Base-by-base conservation (phyloP, 1,140 invertebrate genomes). In the Hycleus cichorii region DNA sequence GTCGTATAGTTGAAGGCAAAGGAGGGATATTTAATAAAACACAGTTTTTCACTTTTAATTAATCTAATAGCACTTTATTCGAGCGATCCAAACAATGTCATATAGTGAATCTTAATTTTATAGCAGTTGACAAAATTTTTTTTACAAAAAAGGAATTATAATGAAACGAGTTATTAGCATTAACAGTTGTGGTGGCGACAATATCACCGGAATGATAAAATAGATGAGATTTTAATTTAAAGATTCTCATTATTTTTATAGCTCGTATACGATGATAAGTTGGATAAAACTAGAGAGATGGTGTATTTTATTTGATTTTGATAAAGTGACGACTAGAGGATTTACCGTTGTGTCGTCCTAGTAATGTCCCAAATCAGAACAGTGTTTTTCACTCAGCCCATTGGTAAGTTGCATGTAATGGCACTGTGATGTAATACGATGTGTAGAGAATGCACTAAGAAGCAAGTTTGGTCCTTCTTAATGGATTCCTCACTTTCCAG, bases 51-150 rank as follows among this genome's bases (percentile, higher is more conserved):
- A 67, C 67, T 69, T 67, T 67, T 69, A 69, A 69, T 69, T 69
- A 69, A 69, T 69, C 65, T 61, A 62, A 67, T 64, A 59, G 61
- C 60, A 64, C 58, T 68, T 68, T 66, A 65, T 64, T 60, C 64
- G 59, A 66, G 62, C 62, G 60, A 62, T 57, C 64, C 60, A 63
- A 63, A 64, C 66, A 68, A 68, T 68, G 66, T 64, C 66, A 64
- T 65, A 64, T 59, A 68, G 64, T 68, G 66, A 68, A 66, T 66
- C 66, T 66, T 68, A 66, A 66, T 68, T 66, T 65, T 57, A 59
- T 68, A 58, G 54, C 51, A 63, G 64, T 68, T 69, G 68, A 69
- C 68, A 66, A 66, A 69, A 68, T 68, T 69, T 69, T 69, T 68
- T 68, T 65, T 65, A 65, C 64, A 65, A 60, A 32, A 32, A 5